Percentiles rank a stretch among this genome's conserved stretches.
These are phyloP conservation scores for Diabrotica undecimpunctata DNA, from an alignment of 1,140 invertebrate species.

Conservation along the genomic window DNA sequence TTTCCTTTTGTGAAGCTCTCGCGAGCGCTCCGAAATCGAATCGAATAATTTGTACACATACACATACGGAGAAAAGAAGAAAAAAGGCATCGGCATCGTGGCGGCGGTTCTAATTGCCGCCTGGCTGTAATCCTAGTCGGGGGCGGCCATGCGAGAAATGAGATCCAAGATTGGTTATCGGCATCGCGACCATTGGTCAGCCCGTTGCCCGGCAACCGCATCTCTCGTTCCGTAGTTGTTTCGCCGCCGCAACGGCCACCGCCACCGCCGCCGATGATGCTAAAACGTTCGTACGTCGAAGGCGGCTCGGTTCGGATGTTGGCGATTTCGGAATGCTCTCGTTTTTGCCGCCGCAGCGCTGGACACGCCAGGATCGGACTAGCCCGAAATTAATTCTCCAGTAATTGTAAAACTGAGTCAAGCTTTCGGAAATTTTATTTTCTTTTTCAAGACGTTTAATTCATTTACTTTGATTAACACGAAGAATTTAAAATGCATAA, in stretches of 20 bases:
- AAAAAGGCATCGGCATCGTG: neutral
- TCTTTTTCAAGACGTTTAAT: no score
- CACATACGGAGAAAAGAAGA: neutral
- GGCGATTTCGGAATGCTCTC: neutral
- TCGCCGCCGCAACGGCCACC: neutral
- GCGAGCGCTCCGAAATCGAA: neutral
- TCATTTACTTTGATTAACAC: no score
- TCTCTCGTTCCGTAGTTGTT: slow-evolving; percentile 17
- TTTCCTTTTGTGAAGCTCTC: neutral
- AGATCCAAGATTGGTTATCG: slow-evolving; percentile 48
- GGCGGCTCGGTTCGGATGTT: neutral
- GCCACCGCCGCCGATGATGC: neutral
- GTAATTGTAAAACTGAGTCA: no score
- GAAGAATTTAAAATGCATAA: no score
- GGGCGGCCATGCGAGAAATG: slow-evolving; percentile 45
- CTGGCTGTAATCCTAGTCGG: slow-evolving; percentile 28
- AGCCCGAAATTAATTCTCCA: no score
- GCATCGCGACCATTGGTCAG: slow-evolving; percentile 42
- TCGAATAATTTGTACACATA: neutral
- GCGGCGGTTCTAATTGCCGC: slow-evolving; percentile 26
- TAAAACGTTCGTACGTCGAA: neutral
- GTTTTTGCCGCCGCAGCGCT: neutral
- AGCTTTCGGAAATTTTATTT: no score
- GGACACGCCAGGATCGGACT: neutral
- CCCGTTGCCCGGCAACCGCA: slow-evolving; percentile 39